Evolutionary conservation across 2,113 vertebrate genomes (phyloP).

Genomic region (Eretmodus cyanostictus): DNA sequence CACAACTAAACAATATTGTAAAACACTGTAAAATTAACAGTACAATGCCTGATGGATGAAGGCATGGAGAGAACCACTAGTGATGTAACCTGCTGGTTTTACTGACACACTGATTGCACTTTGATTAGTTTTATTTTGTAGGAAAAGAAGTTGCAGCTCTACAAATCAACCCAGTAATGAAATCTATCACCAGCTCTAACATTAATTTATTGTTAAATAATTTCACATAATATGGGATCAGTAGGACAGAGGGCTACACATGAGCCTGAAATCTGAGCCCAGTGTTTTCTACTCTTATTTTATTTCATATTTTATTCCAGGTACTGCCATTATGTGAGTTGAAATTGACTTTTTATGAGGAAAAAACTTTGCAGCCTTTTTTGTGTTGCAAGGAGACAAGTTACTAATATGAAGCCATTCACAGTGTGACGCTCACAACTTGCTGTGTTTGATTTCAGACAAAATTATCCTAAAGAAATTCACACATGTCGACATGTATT

Average conservation of each 20-base stretch:
- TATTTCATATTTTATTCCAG: not conserved
- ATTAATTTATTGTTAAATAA: not conserved
- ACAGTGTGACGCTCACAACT: not conserved
- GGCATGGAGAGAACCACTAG: not conserved
- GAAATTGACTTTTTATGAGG: not conserved
- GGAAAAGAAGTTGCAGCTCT: not conserved
- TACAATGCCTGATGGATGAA: not conserved
- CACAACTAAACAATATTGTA: not conserved
- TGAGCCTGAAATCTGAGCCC: not conserved
- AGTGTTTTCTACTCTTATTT: not conserved
- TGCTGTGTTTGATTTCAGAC: not conserved
- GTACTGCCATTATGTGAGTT: not conserved
- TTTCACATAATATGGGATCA: not conserved
- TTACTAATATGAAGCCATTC: not conserved
- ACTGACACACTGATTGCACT: not conserved
- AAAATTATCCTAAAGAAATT: not conserved
- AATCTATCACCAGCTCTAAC: not conserved
- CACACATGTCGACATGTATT: not conserved
- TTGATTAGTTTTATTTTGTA: not conserved
- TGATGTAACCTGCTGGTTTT: not conserved
- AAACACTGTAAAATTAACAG: not conserved
- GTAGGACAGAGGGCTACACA: not conserved
- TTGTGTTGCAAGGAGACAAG: not conserved
- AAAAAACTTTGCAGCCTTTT: not conserved
- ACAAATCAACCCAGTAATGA: not conserved